Conservation (phyloP, 2,797 vertebrate genomes). For the Tauraco hartlaubi region DNA sequence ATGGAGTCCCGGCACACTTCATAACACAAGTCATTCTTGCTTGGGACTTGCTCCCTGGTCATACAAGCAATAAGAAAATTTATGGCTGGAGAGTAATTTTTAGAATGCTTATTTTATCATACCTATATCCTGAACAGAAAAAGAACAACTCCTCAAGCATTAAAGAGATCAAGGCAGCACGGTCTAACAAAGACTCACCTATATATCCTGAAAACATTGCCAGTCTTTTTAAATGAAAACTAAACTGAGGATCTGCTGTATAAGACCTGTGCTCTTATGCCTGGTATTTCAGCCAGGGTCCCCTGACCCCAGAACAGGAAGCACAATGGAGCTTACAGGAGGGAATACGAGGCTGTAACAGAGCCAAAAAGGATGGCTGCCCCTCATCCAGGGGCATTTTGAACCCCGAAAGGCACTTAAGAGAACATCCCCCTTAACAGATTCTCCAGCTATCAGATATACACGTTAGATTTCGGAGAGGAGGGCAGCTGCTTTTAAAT, state of each 20-base stretch:
- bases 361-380: not conserved
- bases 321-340: fast-evolving
- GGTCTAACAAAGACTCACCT: not conserved
- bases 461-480: not conserved
- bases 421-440: not conserved
- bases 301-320: not conserved
- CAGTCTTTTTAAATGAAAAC: not conserved
- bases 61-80: not conserved
- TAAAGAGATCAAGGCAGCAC: not conserved
- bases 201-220: not conserved
- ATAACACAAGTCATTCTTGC: not conserved
- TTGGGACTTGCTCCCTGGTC: not conserved
- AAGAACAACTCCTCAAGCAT: not conserved
- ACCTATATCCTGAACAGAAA: not conserved
- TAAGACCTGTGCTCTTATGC: not conserved
- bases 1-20: not conserved
- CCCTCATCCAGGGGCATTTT: not conserved
- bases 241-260: not conserved
- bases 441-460: not conserved
- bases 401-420: not conserved
- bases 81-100: not conserved
- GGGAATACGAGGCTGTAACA: not conserved
- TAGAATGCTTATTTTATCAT: not conserved
- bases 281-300: not conserved
- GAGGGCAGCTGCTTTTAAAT: not conserved